These are phyloP conservation scores for Oppia nitens DNA, from an alignment of 1,140 invertebrate species.

Conservation along the genomic window DNA sequence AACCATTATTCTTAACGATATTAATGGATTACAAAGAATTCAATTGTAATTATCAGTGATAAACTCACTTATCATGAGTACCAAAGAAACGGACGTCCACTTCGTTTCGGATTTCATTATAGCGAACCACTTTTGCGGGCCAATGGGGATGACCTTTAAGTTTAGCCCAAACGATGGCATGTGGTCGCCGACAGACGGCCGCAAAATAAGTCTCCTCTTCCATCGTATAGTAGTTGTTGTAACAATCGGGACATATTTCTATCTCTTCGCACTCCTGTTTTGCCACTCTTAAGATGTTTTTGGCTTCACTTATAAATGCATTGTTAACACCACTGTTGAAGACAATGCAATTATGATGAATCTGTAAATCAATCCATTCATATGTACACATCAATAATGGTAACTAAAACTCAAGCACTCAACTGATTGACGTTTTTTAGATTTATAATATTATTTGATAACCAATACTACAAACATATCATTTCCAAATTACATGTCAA, in stretches of 20 bases:
- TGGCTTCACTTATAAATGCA: constrained; percentile 52
- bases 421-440: no score
- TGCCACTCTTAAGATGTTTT: constrained; percentile 58
- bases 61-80: constrained; percentile 61
- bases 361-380: no score
- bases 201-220: constrained; percentile 73
- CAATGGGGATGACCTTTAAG: constrained; percentile 86
- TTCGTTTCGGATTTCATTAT: constrained; percentile 37
- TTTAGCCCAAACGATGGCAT: constrained; percentile 76
- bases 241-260: constrained; percentile 83
- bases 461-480: no score
- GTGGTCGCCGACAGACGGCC: constrained; percentile 61
- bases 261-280: constrained; percentile 74
- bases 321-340: no score
- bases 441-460: no score
- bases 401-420: no score
- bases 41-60: no score
- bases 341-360: no score
- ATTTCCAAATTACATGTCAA: no score
- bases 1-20: no score
- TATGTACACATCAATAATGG: no score
- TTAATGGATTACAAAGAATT: no score
- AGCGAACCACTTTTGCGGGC: constrained; percentile 75
- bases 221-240: constrained; percentile 62
- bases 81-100: constrained; percentile 88